Conservation (phyloP, 2,113 vertebrate species). For the Sapayoa aenigma region DNA sequence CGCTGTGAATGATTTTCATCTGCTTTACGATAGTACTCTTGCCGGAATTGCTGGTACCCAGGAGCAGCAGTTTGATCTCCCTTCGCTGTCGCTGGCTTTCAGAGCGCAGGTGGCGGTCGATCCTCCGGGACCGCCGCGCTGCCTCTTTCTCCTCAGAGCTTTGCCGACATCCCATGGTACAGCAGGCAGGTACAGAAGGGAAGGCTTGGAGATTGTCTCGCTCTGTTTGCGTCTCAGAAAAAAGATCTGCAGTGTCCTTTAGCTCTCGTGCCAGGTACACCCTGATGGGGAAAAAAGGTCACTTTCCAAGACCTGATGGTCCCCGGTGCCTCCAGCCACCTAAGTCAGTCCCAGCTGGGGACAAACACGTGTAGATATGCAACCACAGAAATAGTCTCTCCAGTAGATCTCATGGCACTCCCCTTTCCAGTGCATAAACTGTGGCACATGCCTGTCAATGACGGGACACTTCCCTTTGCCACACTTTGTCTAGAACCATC, state of each 20-base stretch:
- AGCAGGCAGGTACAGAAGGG: conserved; percentile 49
- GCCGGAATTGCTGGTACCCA: conserved; percentile 98
- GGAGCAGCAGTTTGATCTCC: conserved; percentile 94
- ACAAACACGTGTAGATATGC: conserved; percentile 2
- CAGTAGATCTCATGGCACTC: conserved; percentile 72
- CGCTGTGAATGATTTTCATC: conserved; percentile 99
- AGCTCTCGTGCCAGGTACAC: background rate
- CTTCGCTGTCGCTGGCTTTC: conserved; percentile 96
- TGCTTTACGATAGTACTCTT: conserved; percentile 99
- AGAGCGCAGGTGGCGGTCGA: conserved; percentile 97
- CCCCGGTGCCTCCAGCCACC: background rate
- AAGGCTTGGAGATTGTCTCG: background rate
- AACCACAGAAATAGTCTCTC: conserved; percentile 61
- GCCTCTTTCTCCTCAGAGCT: conserved; percentile 99
- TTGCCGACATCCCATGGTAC: conserved; percentile 98
- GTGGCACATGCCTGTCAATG: conserved; percentile 69
- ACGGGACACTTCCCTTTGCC: conserved; percentile 48
- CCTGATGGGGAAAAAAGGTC: background rate
- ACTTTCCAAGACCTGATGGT: background rate
- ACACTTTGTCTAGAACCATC: conserved; percentile 11
- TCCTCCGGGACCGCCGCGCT: conserved; percentile 93
- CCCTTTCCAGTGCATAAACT: background rate
- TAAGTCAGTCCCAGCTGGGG: conserved; percentile 44
- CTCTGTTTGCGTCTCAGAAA: background rate
- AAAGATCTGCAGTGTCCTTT: background rate